A percentile compares a stretch with the other conserved stretches of the same genome.
Conservation (phyloP, 1,140 invertebrate species). For the Rhopalosiphum padi region DNA sequence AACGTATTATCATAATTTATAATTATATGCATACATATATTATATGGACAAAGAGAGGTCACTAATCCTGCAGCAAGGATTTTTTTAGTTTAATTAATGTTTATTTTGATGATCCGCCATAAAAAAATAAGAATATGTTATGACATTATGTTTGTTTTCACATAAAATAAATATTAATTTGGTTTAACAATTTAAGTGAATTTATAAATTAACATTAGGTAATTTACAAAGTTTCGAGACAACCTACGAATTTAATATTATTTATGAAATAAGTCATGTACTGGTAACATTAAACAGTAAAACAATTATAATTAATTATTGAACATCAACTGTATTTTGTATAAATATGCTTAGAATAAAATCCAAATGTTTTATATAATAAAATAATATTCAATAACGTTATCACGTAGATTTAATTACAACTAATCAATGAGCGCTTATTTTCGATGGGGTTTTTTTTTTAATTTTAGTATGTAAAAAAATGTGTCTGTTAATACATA, state of each 20-base stretch:
- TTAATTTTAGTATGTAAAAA: neutral
- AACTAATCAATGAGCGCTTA: neutral
- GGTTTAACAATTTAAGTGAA: too few species aligned
- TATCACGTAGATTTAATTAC: neutral
- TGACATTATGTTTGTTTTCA: too few species aligned
- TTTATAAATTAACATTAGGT: neutral
- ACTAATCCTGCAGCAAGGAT: too few species aligned
- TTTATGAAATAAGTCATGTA: neutral
- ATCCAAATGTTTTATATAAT: neutral
- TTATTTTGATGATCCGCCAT: too few species aligned
- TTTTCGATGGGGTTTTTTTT: neutral
- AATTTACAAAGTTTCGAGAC: neutral
- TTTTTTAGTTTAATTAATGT: too few species aligned
- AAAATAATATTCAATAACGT: neutral
- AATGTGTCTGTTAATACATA: neutral
- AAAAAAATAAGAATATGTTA: too few species aligned
- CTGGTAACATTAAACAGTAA: neutral
- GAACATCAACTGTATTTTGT: neutral
- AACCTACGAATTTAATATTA: neutral
- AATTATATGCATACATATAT: too few species aligned
- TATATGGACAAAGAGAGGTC: too few species aligned
- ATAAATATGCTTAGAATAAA: neutral
- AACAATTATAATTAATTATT: too few species aligned
- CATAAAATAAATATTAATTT: too few species aligned
- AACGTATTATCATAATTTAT: too few species aligned